phyloP scores from a whole-genome alignment of 2,888 invertebrate species.

The Melinopterus prodromus region DNA sequence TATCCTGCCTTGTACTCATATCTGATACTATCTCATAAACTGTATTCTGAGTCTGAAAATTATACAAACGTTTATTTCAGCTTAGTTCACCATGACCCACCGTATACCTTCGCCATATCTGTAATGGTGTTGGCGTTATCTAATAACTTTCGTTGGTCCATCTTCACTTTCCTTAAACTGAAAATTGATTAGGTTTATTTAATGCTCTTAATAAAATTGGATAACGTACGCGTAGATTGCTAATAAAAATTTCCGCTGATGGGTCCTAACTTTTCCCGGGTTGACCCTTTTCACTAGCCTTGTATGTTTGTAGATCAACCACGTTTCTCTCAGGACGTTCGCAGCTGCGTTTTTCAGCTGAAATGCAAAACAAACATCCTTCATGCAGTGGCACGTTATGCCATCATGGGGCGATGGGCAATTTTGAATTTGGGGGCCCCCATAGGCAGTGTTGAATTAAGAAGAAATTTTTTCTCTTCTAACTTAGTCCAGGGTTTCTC shows the following conservation, averaged over 20 bases:
- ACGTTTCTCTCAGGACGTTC: conserved; percentile 98
- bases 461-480: conserved; percentile 10
- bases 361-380: conserved; percentile 50
- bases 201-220: conserved; percentile 12
- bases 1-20: conserved; percentile 93
- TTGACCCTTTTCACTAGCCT: conserved; percentile 97
- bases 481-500: too few species aligned
- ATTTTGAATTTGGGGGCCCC: too few species aligned
- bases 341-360: conserved; percentile 99
- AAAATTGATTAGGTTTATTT: conserved; percentile 18
- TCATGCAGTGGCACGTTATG: too few species aligned
- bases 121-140: conserved; percentile 99
- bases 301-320: conserved; percentile 99
- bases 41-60: conserved; percentile 92
- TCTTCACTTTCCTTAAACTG: conserved; percentile 98
- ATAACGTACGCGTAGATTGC: conserved; percentile 97
- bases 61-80: conserved; percentile 39
- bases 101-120: conserved; percentile 97
- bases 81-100: conserved; percentile 45
- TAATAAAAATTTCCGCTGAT: conserved; percentile 98
- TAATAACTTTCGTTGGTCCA: conserved; percentile 99
- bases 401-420: too few species aligned
- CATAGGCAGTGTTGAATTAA: too few species aligned
- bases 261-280: conserved; percentile 94
- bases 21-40: conserved; percentile 98